phyloP scores from a whole-genome alignment of 1,140 invertebrate genomes.

The Atta colombica region DNA sequence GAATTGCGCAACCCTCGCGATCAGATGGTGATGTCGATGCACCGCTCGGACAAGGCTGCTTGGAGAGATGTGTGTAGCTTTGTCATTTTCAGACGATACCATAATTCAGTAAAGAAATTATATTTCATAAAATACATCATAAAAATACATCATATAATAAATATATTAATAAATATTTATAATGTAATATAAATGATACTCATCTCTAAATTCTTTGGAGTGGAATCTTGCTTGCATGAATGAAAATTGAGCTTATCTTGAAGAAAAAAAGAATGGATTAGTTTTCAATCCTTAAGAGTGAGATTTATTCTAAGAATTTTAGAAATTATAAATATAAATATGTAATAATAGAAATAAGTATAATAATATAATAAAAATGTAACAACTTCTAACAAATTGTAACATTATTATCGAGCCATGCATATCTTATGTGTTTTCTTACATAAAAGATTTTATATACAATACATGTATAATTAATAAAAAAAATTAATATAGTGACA shows the following conservation, averaged over 20 bases:
- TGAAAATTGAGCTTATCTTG: no score
- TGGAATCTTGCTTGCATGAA: no score
- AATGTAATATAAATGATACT: no score
- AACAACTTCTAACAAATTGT: background rate
- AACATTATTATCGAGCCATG: background rate
- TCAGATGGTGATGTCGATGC: background rate
- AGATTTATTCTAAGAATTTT: no score
- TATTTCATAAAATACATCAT: background rate
- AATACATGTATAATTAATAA: background rate
- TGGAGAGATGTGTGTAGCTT: background rate
- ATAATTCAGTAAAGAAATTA: background rate
- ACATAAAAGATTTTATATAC: background rate
- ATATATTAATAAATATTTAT: no score
- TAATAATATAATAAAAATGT: background rate
- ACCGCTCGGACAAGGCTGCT: background rate
- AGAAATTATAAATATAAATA: no score
- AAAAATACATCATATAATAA: background rate
- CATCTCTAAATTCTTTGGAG: no score
- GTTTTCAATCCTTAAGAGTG: no score
- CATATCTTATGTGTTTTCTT: background rate
- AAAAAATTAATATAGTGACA: background rate
- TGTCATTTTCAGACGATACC: background rate
- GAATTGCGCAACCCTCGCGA: slow-evolving; percentile 24
- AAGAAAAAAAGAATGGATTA: no score
- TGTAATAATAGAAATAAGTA: no score